Evolutionary conservation across 1,140 invertebrate species (phyloP).

Genomic region (Lamellibrachia luymesi): DNA sequence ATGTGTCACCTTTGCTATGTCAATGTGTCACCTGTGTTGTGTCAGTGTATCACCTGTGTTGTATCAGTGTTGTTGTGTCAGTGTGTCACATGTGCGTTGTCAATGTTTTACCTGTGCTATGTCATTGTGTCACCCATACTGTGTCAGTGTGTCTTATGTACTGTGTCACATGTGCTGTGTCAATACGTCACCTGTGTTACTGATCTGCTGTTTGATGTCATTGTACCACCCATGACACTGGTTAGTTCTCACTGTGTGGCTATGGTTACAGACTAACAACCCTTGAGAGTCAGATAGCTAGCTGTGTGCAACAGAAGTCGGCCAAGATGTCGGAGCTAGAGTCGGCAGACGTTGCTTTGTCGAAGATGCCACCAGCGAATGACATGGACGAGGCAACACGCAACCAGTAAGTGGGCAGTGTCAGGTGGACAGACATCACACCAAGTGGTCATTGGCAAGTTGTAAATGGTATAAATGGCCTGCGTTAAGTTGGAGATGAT

Average conservation of each 20-base stretch:
- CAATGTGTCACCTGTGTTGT: background rate
- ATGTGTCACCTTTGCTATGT: background rate
- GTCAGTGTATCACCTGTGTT: background rate
- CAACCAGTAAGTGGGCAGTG: background rate
- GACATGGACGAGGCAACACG: background rate
- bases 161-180: background rate
- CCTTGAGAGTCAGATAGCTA: conserved; percentile 55
- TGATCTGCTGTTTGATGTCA: background rate
- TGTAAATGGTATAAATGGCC: background rate
- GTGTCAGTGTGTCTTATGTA: no score
- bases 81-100: background rate
- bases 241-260: background rate
- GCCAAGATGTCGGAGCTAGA: background rate
- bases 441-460: background rate
- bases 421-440: background rate
- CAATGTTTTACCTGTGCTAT: no score
- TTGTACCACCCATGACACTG: background rate
- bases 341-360: background rate
- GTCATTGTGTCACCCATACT: no score
- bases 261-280: conserved; percentile 18
- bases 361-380: background rate
- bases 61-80: background rate
- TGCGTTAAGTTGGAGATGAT: background rate
- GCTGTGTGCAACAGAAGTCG: background rate
- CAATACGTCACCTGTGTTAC: background rate